phyloP scores from a whole-genome alignment of 2,888 invertebrate genomes.

The Mythimna pallens region DNA sequence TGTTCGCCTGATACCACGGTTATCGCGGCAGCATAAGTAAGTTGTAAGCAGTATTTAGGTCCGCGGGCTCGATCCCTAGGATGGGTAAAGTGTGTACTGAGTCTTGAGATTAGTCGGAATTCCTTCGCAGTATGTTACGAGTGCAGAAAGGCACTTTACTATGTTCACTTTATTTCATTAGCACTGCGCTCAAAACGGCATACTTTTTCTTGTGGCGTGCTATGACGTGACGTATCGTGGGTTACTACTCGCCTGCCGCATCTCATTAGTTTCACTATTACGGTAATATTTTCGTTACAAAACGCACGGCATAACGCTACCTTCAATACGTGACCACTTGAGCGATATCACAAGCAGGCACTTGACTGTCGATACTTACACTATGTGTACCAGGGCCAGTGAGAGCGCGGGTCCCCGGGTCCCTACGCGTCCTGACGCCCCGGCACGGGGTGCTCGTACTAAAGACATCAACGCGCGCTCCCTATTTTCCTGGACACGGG shows the following conservation, averaged over 20 bases:
- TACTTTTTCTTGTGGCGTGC: neutral
- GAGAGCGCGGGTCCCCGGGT: neutral
- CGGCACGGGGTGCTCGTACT: neutral
- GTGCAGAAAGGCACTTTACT: neutral
- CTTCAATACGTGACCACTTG: slow-evolving; percentile 10
- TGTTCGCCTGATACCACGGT: too few relatives aligned
- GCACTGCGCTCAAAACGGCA: neutral
- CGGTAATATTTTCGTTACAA: slow-evolving; percentile 4
- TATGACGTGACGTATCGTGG: slow-evolving; percentile 30
- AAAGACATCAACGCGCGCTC: slow-evolving; percentile 59
- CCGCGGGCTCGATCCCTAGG: too few relatives aligned
- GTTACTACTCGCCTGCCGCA: slow-evolving; percentile 34
- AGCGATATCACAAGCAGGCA: slow-evolving; percentile 11
- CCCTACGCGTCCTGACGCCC: neutral
- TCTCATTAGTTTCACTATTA: slow-evolving; percentile 33
- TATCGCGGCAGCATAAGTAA: too few relatives aligned
- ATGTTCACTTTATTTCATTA: neutral
- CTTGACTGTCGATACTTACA: neutral
- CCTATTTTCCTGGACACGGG: neutral
- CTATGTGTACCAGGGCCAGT: neutral
- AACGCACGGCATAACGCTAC: slow-evolving; percentile 12
- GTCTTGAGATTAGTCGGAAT: neutral
- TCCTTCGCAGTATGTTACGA: neutral
- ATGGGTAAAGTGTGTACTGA: neutral
- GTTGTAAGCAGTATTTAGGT: neutral